Conservation (phyloP, 2,888 invertebrate genomes). For the Caenorhabditis virilis region DNA sequence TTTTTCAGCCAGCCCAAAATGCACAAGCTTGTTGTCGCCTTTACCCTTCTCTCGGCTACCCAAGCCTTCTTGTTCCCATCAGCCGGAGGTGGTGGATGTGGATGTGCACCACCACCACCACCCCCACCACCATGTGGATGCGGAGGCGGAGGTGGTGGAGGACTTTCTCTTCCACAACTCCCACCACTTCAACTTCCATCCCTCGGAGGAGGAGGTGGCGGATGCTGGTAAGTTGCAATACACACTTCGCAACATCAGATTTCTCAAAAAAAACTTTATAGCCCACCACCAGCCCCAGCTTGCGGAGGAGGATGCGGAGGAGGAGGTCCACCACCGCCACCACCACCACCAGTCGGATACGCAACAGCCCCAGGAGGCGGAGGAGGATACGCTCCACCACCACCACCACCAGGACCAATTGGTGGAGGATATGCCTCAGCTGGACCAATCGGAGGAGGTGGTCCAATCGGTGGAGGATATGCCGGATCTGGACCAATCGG, state of each 20-base stretch:
- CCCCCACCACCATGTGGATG: conserved; percentile 3
- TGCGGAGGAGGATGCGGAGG: conserved; percentile 39
- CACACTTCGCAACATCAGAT: no score
- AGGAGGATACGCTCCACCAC: conserved; percentile 27
- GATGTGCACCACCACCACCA: conserved; percentile 20
- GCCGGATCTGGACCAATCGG: conserved; percentile 10
- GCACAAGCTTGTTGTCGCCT: conserved; percentile 39
- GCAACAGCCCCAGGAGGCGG: conserved; percentile 31
- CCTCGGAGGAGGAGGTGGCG: conserved; percentile 36
- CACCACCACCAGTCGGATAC: conserved; percentile 36
- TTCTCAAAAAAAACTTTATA: no score
- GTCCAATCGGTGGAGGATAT: conserved; percentile 15
- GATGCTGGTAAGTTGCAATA: conserved; percentile 28
- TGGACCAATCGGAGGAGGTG: conserved; percentile 22
- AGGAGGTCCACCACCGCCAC: conserved; percentile 36
- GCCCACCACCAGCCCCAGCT: conserved; percentile 21
- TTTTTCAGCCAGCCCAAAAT: no score
- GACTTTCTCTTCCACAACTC: conserved; percentile 36
- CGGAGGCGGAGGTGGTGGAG: conserved; percentile 18
- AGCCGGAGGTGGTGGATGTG: conserved; percentile 34
- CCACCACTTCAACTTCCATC: conserved; percentile 38
- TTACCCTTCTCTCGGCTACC: conserved; percentile 31
- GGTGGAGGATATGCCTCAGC: conserved; percentile 20
- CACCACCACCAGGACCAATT: conserved; percentile 27
- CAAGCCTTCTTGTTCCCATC: conserved; percentile 35